phyloP scores from a whole-genome alignment of 2,797 vertebrate genomes.

The Distichodus sexfasciatus region DNA sequence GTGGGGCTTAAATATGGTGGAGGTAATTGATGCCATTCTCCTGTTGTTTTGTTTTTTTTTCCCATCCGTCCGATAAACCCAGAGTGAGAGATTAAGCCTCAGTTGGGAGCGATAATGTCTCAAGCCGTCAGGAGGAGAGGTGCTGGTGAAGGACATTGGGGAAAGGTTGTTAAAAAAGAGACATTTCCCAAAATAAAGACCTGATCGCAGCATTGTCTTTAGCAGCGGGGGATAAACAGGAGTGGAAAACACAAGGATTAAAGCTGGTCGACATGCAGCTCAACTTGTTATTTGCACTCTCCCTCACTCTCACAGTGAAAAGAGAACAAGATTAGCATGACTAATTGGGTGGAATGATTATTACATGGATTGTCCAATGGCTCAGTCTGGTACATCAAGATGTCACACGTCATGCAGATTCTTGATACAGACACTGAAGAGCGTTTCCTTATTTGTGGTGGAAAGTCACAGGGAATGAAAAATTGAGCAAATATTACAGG shows the following conservation, averaged over 20 bases:
- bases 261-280: background rate
- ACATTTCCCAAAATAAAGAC: background rate
- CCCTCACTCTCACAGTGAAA: background rate
- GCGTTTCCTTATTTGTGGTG: background rate
- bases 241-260: background rate
- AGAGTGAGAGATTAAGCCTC: constrained; percentile 79
- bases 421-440: background rate
- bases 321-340: constrained; percentile 9
- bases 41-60: constrained; percentile 67
- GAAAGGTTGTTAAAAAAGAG: background rate
- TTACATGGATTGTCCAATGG: background rate
- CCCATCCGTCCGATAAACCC: constrained; percentile 73
- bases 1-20: constrained; percentile 77
- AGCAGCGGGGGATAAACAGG: background rate
- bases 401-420: background rate
- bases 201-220: background rate
- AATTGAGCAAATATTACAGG: too few relatives aligned
- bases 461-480: too few relatives aligned
- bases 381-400: constrained; percentile 9
- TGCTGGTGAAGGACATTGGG: constrained; percentile 27
- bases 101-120: constrained; percentile 37
- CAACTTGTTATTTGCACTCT: too few relatives aligned
- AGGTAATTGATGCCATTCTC: constrained; percentile 83
- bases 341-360: constrained; percentile 3
- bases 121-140: constrained; percentile 28